A percentile compares a stretch with the other conserved stretches of the same genome.
These are phyloP conservation scores for Bhutanitis thaidina DNA, from an alignment of 2,888 invertebrate species.

Conservation along the genomic window DNA sequence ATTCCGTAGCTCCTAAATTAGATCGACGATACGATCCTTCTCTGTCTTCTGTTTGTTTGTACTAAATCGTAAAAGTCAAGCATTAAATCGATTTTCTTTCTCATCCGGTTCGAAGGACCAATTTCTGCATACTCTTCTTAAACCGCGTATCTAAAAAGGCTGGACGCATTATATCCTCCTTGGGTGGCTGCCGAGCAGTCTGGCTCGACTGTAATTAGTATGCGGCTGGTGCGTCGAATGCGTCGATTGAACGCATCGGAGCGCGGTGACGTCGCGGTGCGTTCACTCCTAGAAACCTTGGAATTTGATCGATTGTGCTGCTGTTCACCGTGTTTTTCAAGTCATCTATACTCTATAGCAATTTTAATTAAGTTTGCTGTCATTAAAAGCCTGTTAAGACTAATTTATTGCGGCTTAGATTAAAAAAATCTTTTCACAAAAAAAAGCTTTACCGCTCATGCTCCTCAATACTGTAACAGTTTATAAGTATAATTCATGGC, in stretches of 20 bases:
- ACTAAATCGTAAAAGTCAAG: too few relatives aligned
- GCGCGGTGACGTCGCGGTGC: constrained; percentile 19
- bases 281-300: constrained; percentile 25
- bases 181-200: constrained; percentile 51
- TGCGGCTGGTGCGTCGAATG: constrained; percentile 23
- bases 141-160: background rate
- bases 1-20: too few relatives aligned
- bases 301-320: constrained; percentile 6
- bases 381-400: too few relatives aligned
- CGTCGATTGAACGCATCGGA: constrained; percentile 21
- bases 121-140: background rate
- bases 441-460: too few relatives aligned
- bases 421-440: too few relatives aligned
- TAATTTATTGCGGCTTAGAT: too few relatives aligned
- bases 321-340: background rate
- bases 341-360: background rate
- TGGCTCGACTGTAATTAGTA: constrained; percentile 38
- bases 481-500: too few relatives aligned
- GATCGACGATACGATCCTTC: too few relatives aligned
- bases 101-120: background rate
- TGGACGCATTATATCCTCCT: background rate
- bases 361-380: background rate
- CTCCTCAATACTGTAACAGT: too few relatives aligned
- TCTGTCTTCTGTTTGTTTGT: too few relatives aligned
- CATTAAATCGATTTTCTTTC: too few relatives aligned